A percentile compares a stretch with the other conserved stretches of the same genome.
These are phyloP conservation scores for Micromesistius poutassou DNA, from an alignment of 2,797 vertebrate species.

Conservation along the genomic window DNA sequence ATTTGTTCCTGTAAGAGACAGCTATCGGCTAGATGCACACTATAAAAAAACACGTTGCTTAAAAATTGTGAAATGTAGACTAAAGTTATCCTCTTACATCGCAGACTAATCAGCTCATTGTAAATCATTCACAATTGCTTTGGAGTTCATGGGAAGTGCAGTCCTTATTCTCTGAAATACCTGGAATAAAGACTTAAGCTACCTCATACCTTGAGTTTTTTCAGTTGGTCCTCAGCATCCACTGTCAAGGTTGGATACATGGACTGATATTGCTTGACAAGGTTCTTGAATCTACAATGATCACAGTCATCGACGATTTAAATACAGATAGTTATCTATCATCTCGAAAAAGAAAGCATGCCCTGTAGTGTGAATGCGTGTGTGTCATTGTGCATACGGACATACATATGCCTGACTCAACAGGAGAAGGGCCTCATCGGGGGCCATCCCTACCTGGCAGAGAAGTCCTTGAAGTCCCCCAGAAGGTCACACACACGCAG, in stretches of 20 bases:
- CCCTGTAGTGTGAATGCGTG: background rate
- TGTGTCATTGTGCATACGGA: background rate
- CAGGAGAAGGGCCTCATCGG: slow-evolving; percentile 37
- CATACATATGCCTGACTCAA: background rate
- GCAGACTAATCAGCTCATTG: background rate
- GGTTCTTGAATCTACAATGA: slow-evolving; percentile 86
- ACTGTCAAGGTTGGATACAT: slow-evolving; percentile 91
- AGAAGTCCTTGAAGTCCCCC: slow-evolving; percentile 93
- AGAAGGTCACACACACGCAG: slow-evolving; percentile 94
- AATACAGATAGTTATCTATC: background rate
- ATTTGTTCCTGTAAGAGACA: background rate
- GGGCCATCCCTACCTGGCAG: slow-evolving; percentile 79
- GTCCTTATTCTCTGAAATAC: background rate
- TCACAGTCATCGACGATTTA: slow-evolving; percentile 3
- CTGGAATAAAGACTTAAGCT: background rate
- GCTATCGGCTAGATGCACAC: background rate
- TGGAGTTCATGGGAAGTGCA: background rate
- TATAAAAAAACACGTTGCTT: background rate
- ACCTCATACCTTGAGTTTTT: slow-evolving; percentile 84
- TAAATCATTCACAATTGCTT: background rate
- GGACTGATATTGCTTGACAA: slow-evolving; percentile 89
- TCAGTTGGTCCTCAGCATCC: slow-evolving; percentile 88
- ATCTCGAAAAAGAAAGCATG: background rate
- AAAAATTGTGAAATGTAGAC: background rate
- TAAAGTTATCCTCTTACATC: background rate